These are phyloP conservation scores for Philhelius pedissequus DNA, from an alignment of 2,888 invertebrate species.

Conservation along the genomic window DNA sequence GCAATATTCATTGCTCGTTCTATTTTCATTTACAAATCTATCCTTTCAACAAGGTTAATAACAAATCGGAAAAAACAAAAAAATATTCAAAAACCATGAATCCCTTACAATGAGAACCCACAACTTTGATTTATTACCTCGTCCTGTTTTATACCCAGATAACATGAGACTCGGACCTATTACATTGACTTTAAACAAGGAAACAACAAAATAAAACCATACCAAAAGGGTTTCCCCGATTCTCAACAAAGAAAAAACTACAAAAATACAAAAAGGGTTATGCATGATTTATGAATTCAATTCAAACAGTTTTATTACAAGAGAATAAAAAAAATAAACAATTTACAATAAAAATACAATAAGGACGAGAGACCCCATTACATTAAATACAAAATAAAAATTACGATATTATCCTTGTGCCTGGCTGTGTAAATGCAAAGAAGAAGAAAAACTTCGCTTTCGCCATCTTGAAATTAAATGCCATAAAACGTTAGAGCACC, in stretches of 20 bases:
- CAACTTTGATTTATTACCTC: slow-evolving; percentile 6
- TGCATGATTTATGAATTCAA: slow-evolving; percentile 1
- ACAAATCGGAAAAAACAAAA: background rate
- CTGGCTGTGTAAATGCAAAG: background rate
- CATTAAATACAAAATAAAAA: slow-evolving; percentile 1
- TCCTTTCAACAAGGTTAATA: background rate
- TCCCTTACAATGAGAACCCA: background rate
- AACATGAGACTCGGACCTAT: background rate
- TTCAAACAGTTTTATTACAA: background rate
- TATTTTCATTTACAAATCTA: background rate
- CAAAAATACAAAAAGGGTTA: background rate
- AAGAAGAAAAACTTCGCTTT: no score
- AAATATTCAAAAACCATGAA: background rate
- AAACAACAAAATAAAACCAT: background rate
- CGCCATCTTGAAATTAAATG: background rate
- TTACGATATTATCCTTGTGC: background rate
- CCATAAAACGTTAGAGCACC: background rate
- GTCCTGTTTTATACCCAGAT: background rate
- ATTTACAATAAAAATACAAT: background rate
- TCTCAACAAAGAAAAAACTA: background rate
- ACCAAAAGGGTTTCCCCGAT: background rate
- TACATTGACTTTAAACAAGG: background rate
- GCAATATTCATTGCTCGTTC: background rate
- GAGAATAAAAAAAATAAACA: background rate
- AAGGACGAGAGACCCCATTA: background rate